A percentile compares a stretch with the other conserved stretches of the same genome.
Evolutionary conservation across 2,888 invertebrate genomes (phyloP).

Genomic region (Chesias legatella): DNA sequence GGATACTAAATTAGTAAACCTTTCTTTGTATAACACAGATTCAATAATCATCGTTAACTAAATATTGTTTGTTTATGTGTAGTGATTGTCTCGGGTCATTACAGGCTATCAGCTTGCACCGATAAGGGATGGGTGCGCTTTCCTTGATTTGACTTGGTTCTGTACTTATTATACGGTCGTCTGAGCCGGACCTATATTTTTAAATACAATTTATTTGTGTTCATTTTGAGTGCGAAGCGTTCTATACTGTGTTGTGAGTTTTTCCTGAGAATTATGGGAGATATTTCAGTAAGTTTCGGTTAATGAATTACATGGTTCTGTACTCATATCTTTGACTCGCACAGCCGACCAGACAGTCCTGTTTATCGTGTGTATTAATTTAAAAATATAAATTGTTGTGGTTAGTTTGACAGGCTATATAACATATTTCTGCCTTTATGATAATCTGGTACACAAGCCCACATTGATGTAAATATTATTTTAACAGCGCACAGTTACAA

Average conservation of each 20-base stretch:
- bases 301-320: background rate
- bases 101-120: slow-evolving; percentile 18
- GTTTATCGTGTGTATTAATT: too few species aligned
- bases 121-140: slow-evolving; percentile 24
- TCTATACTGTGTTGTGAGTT: slow-evolving; percentile 1
- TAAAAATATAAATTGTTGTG: too few species aligned
- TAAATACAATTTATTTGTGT: slow-evolving; percentile 1
- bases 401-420: too few species aligned
- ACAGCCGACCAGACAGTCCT: too few species aligned
- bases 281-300: slow-evolving; percentile 48
- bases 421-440: too few species aligned
- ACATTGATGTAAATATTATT: too few species aligned
- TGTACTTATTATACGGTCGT: slow-evolving; percentile 6
- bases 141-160: slow-evolving; percentile 25
- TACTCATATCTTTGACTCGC: too few species aligned
- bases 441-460: too few species aligned
- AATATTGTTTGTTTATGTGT: slow-evolving; percentile 11
- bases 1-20: too few species aligned
- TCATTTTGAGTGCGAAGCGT: slow-evolving; percentile 1
- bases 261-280: slow-evolving; percentile 38
- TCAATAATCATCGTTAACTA: slow-evolving; percentile 34
- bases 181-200: slow-evolving; percentile 10
- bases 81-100: slow-evolving; percentile 5
- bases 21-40: background rate
- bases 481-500: too few species aligned